phyloP scores from a whole-genome alignment of 2,888 invertebrate species.

The Epinotia nisella region DNA sequence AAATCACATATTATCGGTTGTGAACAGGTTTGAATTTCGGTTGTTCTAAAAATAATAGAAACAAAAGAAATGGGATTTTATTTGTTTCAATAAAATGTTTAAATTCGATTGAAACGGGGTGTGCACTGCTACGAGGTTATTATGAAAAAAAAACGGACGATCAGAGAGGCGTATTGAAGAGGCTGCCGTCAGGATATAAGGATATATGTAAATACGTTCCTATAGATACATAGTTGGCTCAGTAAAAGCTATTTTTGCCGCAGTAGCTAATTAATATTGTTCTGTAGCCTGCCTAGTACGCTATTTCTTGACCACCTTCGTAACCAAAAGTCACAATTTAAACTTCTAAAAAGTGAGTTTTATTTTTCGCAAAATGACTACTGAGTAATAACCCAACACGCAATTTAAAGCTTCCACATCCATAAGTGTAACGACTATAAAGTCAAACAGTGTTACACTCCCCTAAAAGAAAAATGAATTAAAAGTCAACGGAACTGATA shows the following conservation, averaged over 20 bases:
- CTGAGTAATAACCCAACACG: background rate
- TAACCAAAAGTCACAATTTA: too few species aligned
- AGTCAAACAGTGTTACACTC: constrained; percentile 21
- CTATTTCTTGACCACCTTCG: too few species aligned
- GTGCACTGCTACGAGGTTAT: too few species aligned
- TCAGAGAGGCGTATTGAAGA: background rate
- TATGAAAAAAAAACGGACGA: background rate
- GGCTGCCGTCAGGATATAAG: background rate
- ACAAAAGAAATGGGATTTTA: too few species aligned
- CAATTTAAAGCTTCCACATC: constrained; percentile 10
- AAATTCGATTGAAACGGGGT: too few species aligned
- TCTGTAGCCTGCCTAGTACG: too few species aligned
- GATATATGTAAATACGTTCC: background rate
- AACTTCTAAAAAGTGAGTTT: background rate
- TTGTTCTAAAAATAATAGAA: too few species aligned
- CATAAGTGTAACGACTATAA: constrained; percentile 21
- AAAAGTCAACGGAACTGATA: constrained; percentile 23
- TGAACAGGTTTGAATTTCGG: too few species aligned
- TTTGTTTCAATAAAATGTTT: too few species aligned
- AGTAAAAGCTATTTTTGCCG: background rate
- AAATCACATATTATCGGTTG: background rate
- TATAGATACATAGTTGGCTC: too few species aligned
- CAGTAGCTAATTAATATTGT: too few species aligned
- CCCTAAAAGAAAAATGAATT: background rate
- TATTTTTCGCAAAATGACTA: background rate